phyloP scores from a whole-genome alignment of 2,888 invertebrate genomes.

The Aleiodes testaceus region DNA sequence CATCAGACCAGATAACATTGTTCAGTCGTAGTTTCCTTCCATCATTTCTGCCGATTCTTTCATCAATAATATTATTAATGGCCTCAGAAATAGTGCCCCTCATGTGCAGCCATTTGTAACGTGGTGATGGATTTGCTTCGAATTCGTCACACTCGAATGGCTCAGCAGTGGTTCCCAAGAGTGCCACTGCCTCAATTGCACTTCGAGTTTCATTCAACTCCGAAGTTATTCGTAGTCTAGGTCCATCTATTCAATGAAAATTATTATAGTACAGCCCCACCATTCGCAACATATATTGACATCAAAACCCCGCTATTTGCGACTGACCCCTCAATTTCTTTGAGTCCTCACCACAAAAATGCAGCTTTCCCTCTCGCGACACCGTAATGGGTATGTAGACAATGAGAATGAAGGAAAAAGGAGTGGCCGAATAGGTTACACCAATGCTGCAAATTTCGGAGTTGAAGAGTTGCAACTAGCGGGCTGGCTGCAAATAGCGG shows the following conservation, averaged over 20 bases:
- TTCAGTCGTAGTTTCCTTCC: conserved; percentile 72
- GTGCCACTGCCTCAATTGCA: conserved; percentile 66
- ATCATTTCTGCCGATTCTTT: conserved; percentile 50
- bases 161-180: conserved; percentile 72
- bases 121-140: conserved; percentile 76
- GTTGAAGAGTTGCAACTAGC: too few species aligned
- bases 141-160: conserved; percentile 75
- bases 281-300: too few species aligned
- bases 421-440: too few species aligned
- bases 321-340: too few species aligned
- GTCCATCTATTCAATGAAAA: conserved; percentile 70
- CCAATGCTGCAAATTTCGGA: too few species aligned
- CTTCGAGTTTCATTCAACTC: conserved; percentile 62
- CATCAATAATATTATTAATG: conserved; percentile 66
- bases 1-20: conserved; percentile 76
- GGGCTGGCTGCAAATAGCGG: too few species aligned
- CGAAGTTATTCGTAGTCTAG: conserved; percentile 60
- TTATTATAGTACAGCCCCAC: conserved; percentile 21
- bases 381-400: too few species aligned
- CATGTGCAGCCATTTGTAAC: conserved; percentile 74
- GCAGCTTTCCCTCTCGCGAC: too few species aligned
- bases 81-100: conserved; percentile 65
- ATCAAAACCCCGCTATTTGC: too few species aligned
- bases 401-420: too few species aligned
- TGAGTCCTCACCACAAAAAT: too few species aligned